These are phyloP conservation scores for Zygaena filipendulae DNA, from an alignment of 2,888 invertebrate species.

Conservation along the genomic window DNA sequence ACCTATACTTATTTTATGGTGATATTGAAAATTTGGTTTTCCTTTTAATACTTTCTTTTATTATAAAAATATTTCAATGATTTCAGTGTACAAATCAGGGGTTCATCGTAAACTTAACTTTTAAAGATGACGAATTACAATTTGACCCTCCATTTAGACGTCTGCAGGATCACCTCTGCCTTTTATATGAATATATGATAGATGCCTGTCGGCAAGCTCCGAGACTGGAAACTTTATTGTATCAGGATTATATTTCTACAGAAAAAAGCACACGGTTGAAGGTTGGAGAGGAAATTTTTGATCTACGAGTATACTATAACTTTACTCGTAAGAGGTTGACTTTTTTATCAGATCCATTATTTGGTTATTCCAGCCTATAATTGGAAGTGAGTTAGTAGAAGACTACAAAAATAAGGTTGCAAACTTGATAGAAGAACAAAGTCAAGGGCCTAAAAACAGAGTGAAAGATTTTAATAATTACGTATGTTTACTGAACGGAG, in stretches of 20 bases:
- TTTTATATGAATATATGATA: slow-evolving; percentile 79
- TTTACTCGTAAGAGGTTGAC: no score
- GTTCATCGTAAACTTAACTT: slow-evolving; percentile 71
- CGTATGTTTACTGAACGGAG: slow-evolving; percentile 78
- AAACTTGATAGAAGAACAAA: slow-evolving; percentile 75
- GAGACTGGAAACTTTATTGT: slow-evolving; percentile 82
- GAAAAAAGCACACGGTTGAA: neutral
- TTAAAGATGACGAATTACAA: slow-evolving; percentile 69
- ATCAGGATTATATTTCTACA: slow-evolving; percentile 65
- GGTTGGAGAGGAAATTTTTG: no score
- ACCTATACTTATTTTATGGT: slow-evolving; percentile 23
- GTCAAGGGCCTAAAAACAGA: slow-evolving; percentile 77
- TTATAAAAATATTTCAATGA: slow-evolving; percentile 6
- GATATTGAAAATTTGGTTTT: neutral
- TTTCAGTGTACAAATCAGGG: slow-evolving; percentile 75
- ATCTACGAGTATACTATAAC: no score
- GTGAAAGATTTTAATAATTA: slow-evolving; percentile 86
- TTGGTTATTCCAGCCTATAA: slow-evolving; percentile 72
- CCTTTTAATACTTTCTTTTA: neutral
- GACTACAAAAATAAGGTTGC: slow-evolving; percentile 71
- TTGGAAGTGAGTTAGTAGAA: slow-evolving; percentile 76
- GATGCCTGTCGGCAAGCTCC: slow-evolving; percentile 78
- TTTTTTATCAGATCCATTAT: neutral
- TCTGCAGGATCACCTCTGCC: slow-evolving; percentile 76
- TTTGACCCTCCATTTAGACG: slow-evolving; percentile 82